Evolutionary conservation across 2,888 invertebrate genomes (phyloP).

Genomic region (Mellilla xanthometata): DNA sequence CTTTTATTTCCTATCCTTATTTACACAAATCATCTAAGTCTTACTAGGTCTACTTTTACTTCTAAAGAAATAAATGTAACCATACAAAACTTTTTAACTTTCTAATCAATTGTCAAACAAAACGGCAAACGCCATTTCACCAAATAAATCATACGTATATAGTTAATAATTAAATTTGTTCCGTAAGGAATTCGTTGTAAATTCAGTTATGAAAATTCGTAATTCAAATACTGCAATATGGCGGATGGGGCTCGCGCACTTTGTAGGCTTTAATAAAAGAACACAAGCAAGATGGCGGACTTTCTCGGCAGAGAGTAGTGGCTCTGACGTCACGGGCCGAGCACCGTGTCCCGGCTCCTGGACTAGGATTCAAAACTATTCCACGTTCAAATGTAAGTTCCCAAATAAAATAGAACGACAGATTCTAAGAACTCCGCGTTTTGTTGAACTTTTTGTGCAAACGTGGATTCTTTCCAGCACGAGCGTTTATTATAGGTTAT

Average conservation of each 20-base stretch:
- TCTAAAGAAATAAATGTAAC: too few species aligned
- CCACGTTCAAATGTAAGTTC: constrained; percentile 38
- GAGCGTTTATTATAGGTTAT: too few species aligned
- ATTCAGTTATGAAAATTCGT: constrained; percentile 25
- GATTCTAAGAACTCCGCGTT: constrained; percentile 18
- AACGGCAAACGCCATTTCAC: too few species aligned
- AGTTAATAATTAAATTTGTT: too few species aligned
- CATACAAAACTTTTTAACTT: too few species aligned
- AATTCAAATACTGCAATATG: constrained; percentile 56
- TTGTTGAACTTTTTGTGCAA: constrained; percentile 22
- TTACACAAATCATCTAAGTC: too few species aligned
- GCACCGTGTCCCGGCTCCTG: constrained; percentile 72
- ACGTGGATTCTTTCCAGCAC: constrained; percentile 8
- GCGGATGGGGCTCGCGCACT: constrained; percentile 70
- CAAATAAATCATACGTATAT: too few species aligned
- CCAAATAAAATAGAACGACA: constrained; percentile 14
- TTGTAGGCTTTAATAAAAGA: constrained; percentile 78
- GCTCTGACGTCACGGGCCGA: constrained; percentile 72
- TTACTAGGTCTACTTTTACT: too few species aligned
- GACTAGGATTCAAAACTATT: constrained; percentile 53
- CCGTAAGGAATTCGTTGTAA: too few species aligned
- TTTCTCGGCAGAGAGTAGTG: constrained; percentile 77
- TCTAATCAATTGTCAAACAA: too few species aligned
- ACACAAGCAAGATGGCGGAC: constrained; percentile 77
- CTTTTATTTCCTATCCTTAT: too few species aligned